These are phyloP conservation scores for Lagodon rhomboides DNA, from an alignment of 2,797 vertebrate genomes.

Conservation along the genomic window DNA sequence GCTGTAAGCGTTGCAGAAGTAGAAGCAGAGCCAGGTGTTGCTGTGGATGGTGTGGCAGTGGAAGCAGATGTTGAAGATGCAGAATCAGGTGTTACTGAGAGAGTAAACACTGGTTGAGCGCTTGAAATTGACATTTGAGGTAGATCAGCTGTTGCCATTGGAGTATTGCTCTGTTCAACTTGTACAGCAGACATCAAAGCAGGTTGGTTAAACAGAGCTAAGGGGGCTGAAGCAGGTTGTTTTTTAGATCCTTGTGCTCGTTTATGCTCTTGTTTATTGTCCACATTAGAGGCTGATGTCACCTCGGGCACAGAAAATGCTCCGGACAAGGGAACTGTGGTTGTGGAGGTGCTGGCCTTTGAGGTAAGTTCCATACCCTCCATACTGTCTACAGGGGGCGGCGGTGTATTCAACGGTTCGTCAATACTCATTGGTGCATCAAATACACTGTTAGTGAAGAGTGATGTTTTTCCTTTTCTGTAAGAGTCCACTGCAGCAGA, in stretches of 20 bases:
- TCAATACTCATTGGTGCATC: slow-evolving; percentile 79
- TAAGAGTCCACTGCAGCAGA: slow-evolving; percentile 27
- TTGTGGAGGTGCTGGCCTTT: slow-evolving; percentile 38
- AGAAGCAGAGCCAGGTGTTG: slow-evolving; percentile 19
- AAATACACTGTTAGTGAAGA: slow-evolving; percentile 31
- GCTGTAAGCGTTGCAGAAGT: slow-evolving; percentile 32
- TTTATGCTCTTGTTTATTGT: slow-evolving; percentile 34
- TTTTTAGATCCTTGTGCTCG: slow-evolving; percentile 21
- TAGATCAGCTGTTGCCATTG: background rate
- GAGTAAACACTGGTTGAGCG: slow-evolving; percentile 17
- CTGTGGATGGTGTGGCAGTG: background rate
- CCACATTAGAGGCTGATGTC: slow-evolving; percentile 4
- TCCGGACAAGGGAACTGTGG: slow-evolving; percentile 7
- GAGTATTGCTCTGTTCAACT: slow-evolving; percentile 34
- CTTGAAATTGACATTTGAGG: slow-evolving; percentile 43
- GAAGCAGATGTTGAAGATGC: slow-evolving; percentile 25
- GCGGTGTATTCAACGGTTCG: slow-evolving; percentile 58
- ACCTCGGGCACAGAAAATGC: slow-evolving; percentile 17
- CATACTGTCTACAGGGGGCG: slow-evolving; percentile 42
- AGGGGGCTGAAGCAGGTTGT: background rate
- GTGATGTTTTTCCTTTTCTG: slow-evolving; percentile 47
- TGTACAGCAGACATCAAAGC: slow-evolving; percentile 33
- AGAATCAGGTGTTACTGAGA: slow-evolving; percentile 25
- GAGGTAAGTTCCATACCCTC: slow-evolving; percentile 21
- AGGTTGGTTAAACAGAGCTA: slow-evolving; percentile 14